Conservation (phyloP, 2,797 vertebrate species). For the Cossypha dichroa region DNA sequence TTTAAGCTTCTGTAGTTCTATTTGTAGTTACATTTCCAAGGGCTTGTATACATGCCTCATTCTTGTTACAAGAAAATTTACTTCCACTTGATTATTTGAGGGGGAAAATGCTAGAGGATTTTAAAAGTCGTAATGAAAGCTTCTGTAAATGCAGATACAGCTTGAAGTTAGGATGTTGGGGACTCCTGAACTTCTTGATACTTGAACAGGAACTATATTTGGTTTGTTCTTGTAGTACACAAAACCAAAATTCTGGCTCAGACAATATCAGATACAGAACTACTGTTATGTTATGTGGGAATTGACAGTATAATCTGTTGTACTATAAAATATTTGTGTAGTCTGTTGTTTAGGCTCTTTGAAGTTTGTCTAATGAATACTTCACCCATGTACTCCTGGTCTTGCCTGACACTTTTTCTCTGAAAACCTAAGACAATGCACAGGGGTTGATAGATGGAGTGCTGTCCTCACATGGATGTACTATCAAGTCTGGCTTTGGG, state of each 20-base stretch:
- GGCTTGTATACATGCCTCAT: background rate
- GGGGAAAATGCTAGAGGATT: background rate
- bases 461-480: background rate
- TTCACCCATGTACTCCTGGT: background rate
- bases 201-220: background rate
- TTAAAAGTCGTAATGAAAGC: background rate
- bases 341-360: background rate
- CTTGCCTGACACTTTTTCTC: background rate
- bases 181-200: background rate
- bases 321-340: background rate
- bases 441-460: background rate
- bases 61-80: background rate
- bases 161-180: background rate
- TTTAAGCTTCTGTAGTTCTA: background rate
- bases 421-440: background rate
- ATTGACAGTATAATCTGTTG: background rate
- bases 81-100: background rate
- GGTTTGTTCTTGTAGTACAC: background rate
- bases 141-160: background rate
- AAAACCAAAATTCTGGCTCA: background rate
- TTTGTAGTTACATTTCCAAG: background rate
- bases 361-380: background rate
- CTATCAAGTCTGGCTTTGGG: background rate
- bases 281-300: background rate
- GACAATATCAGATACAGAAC: background rate